Base-by-base conservation (phyloP, 2,888 invertebrate species). In the Apodemia mormo region DNA sequence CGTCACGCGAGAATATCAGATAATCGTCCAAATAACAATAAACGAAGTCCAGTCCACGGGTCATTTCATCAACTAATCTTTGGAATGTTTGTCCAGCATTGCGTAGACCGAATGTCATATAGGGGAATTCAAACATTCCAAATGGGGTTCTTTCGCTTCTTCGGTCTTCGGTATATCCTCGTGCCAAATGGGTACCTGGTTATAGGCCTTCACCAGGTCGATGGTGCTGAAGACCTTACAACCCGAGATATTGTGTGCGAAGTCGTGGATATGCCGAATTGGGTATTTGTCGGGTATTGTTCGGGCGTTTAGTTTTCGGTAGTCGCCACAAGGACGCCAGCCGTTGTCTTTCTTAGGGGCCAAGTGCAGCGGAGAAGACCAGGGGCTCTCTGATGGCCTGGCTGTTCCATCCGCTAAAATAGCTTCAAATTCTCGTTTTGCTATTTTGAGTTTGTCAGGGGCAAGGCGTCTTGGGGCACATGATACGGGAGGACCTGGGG, bases 21-120 rank as follows among this genome's bases (percentile, higher is more conserved):
- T 84, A 77, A 70, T 85, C 84, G 49, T 86, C 84, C 0, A 87
- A 68, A 65, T 85, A 87, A 0, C 73, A 67, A 66, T 71, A 77
- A 78, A 45, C 68, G 64, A 73, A 76, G 7, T 72, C 71, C 4
- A 77, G 71, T 14, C 73, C 75, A 1, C 76, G 49, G 6, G 72
- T 66, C 67, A 74, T 67, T 40, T 66, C 65, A 29, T 66, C 66
- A n/a, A 66, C 66, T 9, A 66, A 66, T 14, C 66, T n/a, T 49
- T 66, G 66, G 52, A 67, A 67, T 8, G 56, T 54, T 54, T 40
- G 56, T 2, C 67, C 33, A 3, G 67, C 67, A 30, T 45, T 58
- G 3, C 84, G 66, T 0, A 88, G 76, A 4, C 87, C 86, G 45
- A 86, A 87, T 0, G 76, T 74, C 81, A 83, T 45, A 12, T 54